Evolutionary conservation across 2,888 invertebrate genomes (phyloP), one percentile per base, ranked within the genome.

Genomic region (Dryomyza anilis): DNA sequence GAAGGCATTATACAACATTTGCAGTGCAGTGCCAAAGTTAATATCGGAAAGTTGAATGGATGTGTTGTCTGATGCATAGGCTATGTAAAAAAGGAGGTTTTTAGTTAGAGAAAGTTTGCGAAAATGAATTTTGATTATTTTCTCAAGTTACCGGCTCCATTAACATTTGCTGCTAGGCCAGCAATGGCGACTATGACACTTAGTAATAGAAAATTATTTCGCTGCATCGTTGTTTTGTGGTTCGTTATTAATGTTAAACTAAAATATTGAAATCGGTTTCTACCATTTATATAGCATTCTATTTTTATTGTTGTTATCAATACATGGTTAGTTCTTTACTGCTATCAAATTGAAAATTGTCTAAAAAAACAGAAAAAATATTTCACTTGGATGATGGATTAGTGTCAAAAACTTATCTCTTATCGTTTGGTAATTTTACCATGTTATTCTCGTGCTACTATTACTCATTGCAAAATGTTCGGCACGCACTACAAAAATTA

Each of bases 1-100:
- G 56, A 73, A 71, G 7, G 77, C 70, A 2, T 25, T 48, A 2
- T 71, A 43, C 33, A 69, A 74, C 56, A 67, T 67, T 5, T 33
- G 29, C 12, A 76, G 25, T 5, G 79, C 71, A 2, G 71, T 63
- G 10, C 69, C 71, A 57, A 74, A 68, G 56, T 71, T 59, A 1
- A 67, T 50, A 3, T 59, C 43, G 36, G 52, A 52, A 12, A 25
- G 39, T 10, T 52, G n/a, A 14, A 29, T 48, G 19, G 6, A 55
- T 19, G 16, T 10, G 3, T 55, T 55, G 23, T 33, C 55, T 7
- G 12, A 21, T 4, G 55, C 6, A 36, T 21, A 5, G 27, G 55
- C 55, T 55, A 36, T 14, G 19, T 6, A 48, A 7, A 23, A 23
- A 25, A 50, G 27, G 8, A 2, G 16, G 16, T 16, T 16, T 1